Base-by-base conservation (phyloP, 2,888 invertebrate genomes). In the Pandemis corylana region DNA sequence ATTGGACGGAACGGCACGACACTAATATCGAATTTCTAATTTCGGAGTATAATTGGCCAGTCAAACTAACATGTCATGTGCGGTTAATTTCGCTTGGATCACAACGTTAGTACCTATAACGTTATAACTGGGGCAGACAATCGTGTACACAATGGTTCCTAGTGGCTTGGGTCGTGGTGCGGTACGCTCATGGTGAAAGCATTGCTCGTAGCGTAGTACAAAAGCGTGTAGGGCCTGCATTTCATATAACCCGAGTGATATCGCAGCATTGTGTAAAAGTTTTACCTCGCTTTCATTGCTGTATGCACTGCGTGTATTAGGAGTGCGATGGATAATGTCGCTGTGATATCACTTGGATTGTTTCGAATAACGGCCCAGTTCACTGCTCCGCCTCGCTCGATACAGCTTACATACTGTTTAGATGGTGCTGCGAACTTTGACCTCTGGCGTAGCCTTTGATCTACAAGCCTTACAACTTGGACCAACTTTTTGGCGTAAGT, bases 391-490 rank as follows among this genome's bases (percentile, higher is more conserved):
- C 36, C 68, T 44, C 28, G 64, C 68, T 44, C 28, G 64, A 59
- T 56, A 46, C 59, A 59, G 56, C 36, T 79, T 78, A 80, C 78
- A 75, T 73, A 76, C 20, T 66, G 49, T 51, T 79, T 78, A 77
- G 79, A 80, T 77, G 79, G 77, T 76, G 77, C 81, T 78, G 79
- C 78, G 83, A 84, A 82, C 85, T 84, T 84, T 84, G 82, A 85
- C 82, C 84, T 79, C 79, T 76, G 66, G 7, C 67, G 42, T 42
- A 64, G 63, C 53, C 63, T 71, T 49, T 68, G 63, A 68, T 68
- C 46, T 63, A 62, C 36, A 72, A 67, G n/a, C 36, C 9, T 44
- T 15, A 2, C 20, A 56, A 56, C 59, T 59, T 28, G 20, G 20
- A 59, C 59, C 28, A 28, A 7, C 13, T 51, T 36, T 36, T 36